Evolutionary conservation across 2,888 invertebrate species (phyloP).

Genomic region (Idaea biselata): DNA sequence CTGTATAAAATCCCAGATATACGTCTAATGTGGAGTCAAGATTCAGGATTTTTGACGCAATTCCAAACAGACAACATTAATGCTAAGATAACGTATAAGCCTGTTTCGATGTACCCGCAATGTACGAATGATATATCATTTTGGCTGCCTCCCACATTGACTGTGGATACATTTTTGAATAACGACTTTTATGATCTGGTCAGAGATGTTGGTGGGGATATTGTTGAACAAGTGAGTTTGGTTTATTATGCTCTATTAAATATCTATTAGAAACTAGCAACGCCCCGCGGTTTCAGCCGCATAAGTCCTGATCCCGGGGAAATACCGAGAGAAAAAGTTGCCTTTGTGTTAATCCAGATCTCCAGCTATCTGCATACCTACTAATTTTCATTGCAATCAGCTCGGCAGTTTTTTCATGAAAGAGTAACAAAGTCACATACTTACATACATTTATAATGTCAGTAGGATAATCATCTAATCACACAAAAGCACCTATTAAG

Average conservation of each 20-base stretch:
- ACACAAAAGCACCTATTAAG: too few species aligned
- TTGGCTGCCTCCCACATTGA: conserved; percentile 89
- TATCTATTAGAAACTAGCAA: too few species aligned
- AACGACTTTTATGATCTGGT: conserved; percentile 97
- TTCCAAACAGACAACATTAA: conserved; percentile 88
- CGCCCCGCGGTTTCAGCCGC: too few species aligned
- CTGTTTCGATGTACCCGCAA: conserved; percentile 92
- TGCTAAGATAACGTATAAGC: conserved; percentile 86
- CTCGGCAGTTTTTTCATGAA: too few species aligned
- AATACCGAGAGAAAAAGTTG: too few species aligned
- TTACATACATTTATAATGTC: too few species aligned
- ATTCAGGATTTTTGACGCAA: conserved; percentile 94
- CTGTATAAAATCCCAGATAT: conserved; percentile 98
- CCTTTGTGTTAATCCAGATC: too few species aligned
- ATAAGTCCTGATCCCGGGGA: too few species aligned
- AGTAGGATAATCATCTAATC: too few species aligned
- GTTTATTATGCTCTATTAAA: neutral
- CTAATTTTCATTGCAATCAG: too few species aligned
- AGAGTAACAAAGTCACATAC: too few species aligned
- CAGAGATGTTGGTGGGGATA: conserved; percentile 91
- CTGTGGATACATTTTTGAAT: conserved; percentile 82
- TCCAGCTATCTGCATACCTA: too few species aligned
- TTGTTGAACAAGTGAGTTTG: conserved; percentile 91
- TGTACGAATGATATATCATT: conserved; percentile 97
- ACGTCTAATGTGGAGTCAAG: conserved; percentile 96